A percentile compares a stretch with the other conserved stretches of the same genome.
Conservation (phyloP, 30 jellyfish, hydroid and myxozoan genomes). For the Turritopsis dohrnii region DNA sequence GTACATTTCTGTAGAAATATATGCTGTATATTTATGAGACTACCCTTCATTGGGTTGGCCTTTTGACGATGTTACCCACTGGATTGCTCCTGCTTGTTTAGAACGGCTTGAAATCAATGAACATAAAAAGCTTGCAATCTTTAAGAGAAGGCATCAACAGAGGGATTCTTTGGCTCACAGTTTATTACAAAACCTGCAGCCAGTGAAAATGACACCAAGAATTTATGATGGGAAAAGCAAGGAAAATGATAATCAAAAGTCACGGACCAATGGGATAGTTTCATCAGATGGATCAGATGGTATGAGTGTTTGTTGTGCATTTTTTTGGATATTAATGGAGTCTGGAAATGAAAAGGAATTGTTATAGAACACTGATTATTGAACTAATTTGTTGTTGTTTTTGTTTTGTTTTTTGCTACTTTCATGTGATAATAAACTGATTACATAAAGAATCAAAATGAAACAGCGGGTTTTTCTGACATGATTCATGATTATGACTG, state of each 20-base stretch:
- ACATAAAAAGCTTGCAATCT: conserved; percentile 3
- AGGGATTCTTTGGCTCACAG: neutral
- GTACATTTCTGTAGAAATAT: too few species aligned
- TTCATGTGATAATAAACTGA: too few species aligned
- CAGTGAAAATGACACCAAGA: neutral
- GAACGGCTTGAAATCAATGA: conserved; percentile 13
- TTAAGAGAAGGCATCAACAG: conserved; percentile 7
- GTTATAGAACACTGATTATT: too few species aligned
- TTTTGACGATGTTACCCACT: too few species aligned
- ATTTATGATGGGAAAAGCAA: neutral
- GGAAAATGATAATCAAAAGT: neutral
- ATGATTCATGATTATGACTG: neutral
- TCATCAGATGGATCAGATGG: neutral
- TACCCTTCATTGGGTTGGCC: too few species aligned
- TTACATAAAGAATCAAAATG: too few species aligned
- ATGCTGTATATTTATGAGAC: too few species aligned
- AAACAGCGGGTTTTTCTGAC: neutral
- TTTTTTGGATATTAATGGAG: too few species aligned
- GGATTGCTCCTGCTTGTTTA: neutral
- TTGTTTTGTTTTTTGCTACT: neutral
- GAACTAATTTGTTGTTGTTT: neutral
- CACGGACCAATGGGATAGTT: neutral
- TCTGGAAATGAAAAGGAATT: too few species aligned
- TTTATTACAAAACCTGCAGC: conserved; percentile 3
- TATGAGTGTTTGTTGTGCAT: too few species aligned